Percentiles rank a stretch among this genome's conserved stretches.
Evolutionary conservation across 2,797 vertebrate species (phyloP).

Genomic region (Sebastes taczanowskii): DNA sequence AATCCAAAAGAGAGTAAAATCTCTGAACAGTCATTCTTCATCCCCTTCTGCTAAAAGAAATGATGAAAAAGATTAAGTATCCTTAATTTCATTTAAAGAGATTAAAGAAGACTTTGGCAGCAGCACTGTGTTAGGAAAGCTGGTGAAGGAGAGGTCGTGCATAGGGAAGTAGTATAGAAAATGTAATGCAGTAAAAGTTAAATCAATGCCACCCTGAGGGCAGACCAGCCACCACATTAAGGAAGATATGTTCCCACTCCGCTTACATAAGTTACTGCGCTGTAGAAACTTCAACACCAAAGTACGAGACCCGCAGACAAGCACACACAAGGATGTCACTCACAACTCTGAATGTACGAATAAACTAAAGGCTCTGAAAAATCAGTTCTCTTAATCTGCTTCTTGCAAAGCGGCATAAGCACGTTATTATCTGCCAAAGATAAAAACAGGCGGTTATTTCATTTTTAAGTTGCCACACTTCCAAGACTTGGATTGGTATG

Average conservation of each 20-base stretch:
- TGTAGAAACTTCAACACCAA: not conserved
- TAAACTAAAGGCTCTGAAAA: not conserved
- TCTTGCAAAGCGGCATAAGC: not conserved
- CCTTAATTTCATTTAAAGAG: not conserved
- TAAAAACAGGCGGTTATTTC: not conserved
- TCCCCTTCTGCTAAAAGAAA: not conserved
- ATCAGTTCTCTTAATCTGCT: not conserved
- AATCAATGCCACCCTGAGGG: slow-evolving; percentile 5
- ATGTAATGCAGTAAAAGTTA: slow-evolving; percentile 16
- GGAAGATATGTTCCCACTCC: slow-evolving; percentile 3
- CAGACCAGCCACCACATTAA: slow-evolving; percentile 8
- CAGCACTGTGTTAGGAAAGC: not conserved
- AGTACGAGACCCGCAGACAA: not conserved
- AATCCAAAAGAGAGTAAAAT: not conserved
- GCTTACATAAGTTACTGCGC: not conserved
- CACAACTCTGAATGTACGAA: not conserved
- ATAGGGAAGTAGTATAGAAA: not conserved
- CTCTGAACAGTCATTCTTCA: not conserved
- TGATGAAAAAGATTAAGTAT: not conserved
- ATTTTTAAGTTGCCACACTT: not conserved
- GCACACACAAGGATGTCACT: not conserved
- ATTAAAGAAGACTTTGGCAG: not conserved
- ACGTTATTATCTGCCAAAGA: not conserved
- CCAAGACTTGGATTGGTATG: not conserved
- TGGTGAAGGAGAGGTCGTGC: not conserved